These are phyloP conservation scores for Streptopelia turtur DNA, from an alignment of 2,797 vertebrate species.

Conservation along the genomic window DNA sequence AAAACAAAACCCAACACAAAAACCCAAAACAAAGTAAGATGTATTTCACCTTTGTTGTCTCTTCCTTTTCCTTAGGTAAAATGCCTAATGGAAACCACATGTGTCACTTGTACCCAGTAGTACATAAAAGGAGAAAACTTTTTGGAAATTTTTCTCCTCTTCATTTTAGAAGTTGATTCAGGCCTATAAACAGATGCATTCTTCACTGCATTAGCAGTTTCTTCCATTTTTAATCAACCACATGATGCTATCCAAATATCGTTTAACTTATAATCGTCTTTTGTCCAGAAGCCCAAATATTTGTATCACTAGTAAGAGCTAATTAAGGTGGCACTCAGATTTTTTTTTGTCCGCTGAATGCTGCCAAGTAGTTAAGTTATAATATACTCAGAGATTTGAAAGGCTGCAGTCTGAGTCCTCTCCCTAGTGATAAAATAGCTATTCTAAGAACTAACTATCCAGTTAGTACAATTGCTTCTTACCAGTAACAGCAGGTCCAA, in stretches of 20 bases:
- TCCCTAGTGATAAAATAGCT: constrained; percentile 12
- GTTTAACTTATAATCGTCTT: neutral
- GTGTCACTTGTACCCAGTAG: neutral
- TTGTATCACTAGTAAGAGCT: neutral
- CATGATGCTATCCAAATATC: constrained; percentile 21
- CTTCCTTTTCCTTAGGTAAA: neutral
- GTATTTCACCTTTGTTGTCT: neutral
- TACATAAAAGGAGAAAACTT: neutral
- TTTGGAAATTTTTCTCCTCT: neutral
- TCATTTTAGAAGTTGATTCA: neutral
- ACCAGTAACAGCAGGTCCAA: neutral
- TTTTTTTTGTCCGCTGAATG: neutral
- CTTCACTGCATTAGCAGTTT: constrained; percentile 12
- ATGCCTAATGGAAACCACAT: neutral
- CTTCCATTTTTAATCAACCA: constrained; percentile 29
- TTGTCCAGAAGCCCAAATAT: constrained; percentile 19
- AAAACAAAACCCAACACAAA: too few species aligned
- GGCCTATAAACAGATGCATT: neutral
- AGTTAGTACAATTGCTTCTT: neutral
- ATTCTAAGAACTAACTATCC: neutral
- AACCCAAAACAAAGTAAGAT: neutral
- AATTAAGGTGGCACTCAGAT: neutral
- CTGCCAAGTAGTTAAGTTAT: neutral
- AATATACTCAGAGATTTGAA: neutral
- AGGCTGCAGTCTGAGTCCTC: neutral